Base-by-base conservation (phyloP, 2,113 vertebrate species). In the Mystacornis crossleyi region DNA sequence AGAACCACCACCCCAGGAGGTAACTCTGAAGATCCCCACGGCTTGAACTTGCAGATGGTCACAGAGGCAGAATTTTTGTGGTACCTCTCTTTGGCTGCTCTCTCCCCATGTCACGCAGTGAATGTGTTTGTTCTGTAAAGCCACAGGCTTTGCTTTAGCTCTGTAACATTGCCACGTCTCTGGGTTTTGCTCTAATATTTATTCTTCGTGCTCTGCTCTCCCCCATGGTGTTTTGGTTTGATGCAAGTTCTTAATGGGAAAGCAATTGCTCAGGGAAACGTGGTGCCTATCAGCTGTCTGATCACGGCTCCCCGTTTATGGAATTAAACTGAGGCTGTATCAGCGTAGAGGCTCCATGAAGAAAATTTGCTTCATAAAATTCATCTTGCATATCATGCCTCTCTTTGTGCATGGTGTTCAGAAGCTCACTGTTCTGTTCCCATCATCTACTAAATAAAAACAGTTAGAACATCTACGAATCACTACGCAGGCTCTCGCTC, bases 321-420 rank as follows among this genome's bases (percentile, higher is more conserved):
- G 94, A 81, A 70, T 95, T 95, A 71, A 85, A 58, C 77, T 14
- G 43, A 64, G 72, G 29, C 47, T 91, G 33, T 19, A 24, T 31
- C 71, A 25, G 14, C 45, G 10, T 12, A 62, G 64, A 84, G 45
- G 66, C 48, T 81, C 58, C 34, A 8, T 0, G 17, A 95, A 79
- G 81, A 83, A 85, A 81, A 91, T 45, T 23, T 58, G 29, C 74
- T 92, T 95, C 72, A 55, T 93, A 90, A 87, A 92, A 92, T 94
- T 96, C 47, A 62, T 82, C 82, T 90, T 86, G 83, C 89, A 58
- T 73, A 85, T 84, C 81, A 23, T 42, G 78, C 67, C 69, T 91
- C 38, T 60, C 85, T 95, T 73, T 77, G 69, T 86, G 79, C 2
- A 0, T 12, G 10, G 45, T 1, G 4, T 29, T 74, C 45, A 69